Evolutionary conservation across 2,113 vertebrate species (phyloP).

Genomic region (Cavia aperea): DNA sequence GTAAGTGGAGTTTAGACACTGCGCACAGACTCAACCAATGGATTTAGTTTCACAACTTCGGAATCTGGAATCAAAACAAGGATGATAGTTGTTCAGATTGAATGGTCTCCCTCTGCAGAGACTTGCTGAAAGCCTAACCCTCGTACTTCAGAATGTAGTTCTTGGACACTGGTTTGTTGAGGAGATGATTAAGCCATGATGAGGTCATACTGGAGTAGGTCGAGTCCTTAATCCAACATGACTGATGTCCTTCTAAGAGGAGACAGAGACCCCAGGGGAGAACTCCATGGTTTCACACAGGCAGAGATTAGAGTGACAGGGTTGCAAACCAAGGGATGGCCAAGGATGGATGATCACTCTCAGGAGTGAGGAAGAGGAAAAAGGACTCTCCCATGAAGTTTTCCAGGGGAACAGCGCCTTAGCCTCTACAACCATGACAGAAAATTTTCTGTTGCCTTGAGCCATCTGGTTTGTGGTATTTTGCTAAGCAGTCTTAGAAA

Average conservation of each 20-base stretch:
- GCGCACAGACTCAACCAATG: background rate
- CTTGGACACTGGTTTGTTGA: background rate
- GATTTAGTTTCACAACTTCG: background rate
- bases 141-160: background rate
- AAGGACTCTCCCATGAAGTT: background rate
- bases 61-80: background rate
- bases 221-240: background rate
- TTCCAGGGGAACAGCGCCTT: accelerated
- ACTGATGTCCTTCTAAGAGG: background rate
- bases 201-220: background rate
- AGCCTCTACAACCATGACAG: background rate
- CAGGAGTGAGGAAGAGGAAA: background rate
- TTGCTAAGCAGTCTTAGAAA: background rate
- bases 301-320: background rate
- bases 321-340: background rate
- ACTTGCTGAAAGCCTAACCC: background rate
- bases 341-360: background rate
- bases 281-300: background rate
- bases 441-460: background rate
- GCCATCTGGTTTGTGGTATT: background rate
- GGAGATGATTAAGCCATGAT: background rate
- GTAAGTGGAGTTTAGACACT: background rate
- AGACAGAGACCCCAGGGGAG: background rate
- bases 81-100: background rate
- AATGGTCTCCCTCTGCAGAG: background rate